Conservation (phyloP, 2,888 invertebrate species). For the Drosophila rellima region DNA sequence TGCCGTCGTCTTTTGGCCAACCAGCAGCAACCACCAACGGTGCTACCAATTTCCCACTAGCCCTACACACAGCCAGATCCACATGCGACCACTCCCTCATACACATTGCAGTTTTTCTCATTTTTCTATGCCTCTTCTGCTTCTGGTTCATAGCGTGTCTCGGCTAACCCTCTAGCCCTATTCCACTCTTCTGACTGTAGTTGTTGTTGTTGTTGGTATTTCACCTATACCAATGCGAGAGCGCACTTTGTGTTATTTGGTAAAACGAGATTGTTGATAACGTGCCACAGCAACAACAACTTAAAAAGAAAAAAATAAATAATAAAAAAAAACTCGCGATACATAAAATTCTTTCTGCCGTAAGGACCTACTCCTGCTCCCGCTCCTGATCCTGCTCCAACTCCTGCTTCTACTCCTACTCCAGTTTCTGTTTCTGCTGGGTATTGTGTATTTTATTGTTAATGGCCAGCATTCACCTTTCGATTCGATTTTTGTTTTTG, state of each 20-base stretch:
- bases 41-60: slow-evolving; percentile 69
- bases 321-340: slow-evolving; percentile 38
- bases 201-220: slow-evolving; percentile 24
- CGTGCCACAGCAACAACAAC: slow-evolving; percentile 57
- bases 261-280: slow-evolving; percentile 83
- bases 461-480: slow-evolving; percentile 64
- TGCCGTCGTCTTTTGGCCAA: slow-evolving; percentile 62
- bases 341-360: slow-evolving; percentile 52
- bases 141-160: slow-evolving; percentile 56
- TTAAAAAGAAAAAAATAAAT: slow-evolving; percentile 52
- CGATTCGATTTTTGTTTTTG: slow-evolving; percentile 45
- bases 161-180: slow-evolving; percentile 26
- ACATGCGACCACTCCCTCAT: slow-evolving; percentile 72
- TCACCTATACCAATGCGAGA: slow-evolving; percentile 50
- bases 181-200: slow-evolving; percentile 6
- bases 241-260: slow-evolving; percentile 77
- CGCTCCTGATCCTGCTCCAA: neutral
- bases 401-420: neutral
- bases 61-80: slow-evolving; percentile 46
- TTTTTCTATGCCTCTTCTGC: slow-evolving; percentile 15
- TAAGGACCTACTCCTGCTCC: slow-evolving; percentile 24
- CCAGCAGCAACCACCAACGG: slow-evolving; percentile 74
- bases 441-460: slow-evolving; percentile 67
- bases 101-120: slow-evolving; percentile 51
- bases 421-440: slow-evolving; percentile 15